phyloP scores from a whole-genome alignment of 2,888 invertebrate species.

The Stratiomys singularior region DNA sequence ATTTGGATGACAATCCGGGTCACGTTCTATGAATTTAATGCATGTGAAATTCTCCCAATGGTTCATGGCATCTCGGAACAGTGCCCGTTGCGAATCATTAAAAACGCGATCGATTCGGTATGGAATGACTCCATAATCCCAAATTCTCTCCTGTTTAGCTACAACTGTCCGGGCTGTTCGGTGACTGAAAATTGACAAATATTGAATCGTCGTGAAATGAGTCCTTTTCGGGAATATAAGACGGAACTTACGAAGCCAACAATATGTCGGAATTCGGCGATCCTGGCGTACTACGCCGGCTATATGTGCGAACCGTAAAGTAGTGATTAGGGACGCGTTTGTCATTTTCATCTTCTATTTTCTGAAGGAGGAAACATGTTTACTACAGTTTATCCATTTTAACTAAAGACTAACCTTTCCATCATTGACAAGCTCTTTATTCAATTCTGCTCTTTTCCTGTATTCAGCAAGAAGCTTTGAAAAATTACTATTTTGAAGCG shows the following conservation, averaged over 20 bases:
- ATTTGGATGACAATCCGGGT: slow-evolving; percentile 85
- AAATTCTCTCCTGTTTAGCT: slow-evolving; percentile 91
- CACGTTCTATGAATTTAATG: slow-evolving; percentile 93
- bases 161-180: slow-evolving; percentile 87
- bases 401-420: no score
- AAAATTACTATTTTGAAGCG: no score
- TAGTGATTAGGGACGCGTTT: not conserved
- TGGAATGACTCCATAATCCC: slow-evolving; percentile 97
- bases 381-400: no score
- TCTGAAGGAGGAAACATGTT: no score
- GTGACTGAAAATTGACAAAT: slow-evolving; percentile 55
- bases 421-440: no score
- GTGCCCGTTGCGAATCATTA: slow-evolving; percentile 91
- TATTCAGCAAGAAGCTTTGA: no score
- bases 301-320: not conserved
- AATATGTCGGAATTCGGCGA: not conserved
- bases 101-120: slow-evolving; percentile 97
- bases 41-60: slow-evolving; percentile 99
- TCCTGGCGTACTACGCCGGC: not conserved
- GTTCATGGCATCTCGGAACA: slow-evolving; percentile 98
- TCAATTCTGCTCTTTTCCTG: no score
- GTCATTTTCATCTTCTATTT: not conserved
- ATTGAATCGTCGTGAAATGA: not conserved
- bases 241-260: slow-evolving; percentile 10
- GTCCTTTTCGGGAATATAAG: not conserved